Base-by-base conservation (phyloP, 2,113 vertebrate genomes). In the Pagrus major region DNA sequence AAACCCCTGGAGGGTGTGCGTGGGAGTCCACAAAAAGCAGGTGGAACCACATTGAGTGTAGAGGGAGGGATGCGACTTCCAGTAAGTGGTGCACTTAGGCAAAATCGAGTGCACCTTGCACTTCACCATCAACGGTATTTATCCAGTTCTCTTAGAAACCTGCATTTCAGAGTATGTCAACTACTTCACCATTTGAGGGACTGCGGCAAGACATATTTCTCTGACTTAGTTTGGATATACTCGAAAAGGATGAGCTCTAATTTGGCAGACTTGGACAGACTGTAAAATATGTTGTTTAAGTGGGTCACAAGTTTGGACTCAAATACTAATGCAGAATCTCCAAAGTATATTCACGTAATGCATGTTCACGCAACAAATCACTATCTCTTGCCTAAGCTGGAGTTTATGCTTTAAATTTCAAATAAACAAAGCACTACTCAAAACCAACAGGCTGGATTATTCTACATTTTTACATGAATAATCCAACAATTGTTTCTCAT, bases 11-110 rank as follows among this genome's bases (percentile, higher is more conserved):
- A 69, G 80, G 52, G 47, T 69, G 27, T 60, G 67, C 0, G 72
- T 70, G 59, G 71, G 77, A 68, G 73, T 16, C 25, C 7, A 29
- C n/a, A 63, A 65, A 73, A 74, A 68, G 49, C 64, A 76, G 58
- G 47, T 61, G 20, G 35, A 76, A 49, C 52, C 60, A 58, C 15
- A 1, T 4, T 15, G 72, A 51, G 41, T 20, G 66, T 16, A 42
- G 58, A 65, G 42, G 35, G 66, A 66, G 60, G 39, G 42, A 69
- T 77, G 81, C 46, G 76, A 75, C 71, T 78, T 68, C 27, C 51
- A 52, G 56, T 76, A 69, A 89, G 81, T 76, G 78, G 49, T 66
- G 78, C 68, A 80, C 80, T 80, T 61, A 75, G 37, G 55, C 4
- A 77, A 66, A 76, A 74, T 65, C 55, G 35, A 76, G 51, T 47